phyloP scores from a whole-genome alignment of 2,888 invertebrate genomes.

The Stegophylla sp. region DNA sequence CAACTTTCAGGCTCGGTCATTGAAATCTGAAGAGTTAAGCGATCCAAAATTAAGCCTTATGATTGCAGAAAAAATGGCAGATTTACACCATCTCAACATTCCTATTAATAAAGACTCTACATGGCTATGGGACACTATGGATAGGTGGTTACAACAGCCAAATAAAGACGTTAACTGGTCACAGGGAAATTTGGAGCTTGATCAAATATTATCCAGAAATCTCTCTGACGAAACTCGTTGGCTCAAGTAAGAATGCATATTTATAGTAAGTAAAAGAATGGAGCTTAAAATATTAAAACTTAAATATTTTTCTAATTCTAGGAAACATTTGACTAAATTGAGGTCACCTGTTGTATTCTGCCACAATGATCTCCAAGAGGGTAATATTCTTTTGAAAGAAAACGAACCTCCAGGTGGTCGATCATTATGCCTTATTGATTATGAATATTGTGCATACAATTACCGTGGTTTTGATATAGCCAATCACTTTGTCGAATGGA shows the following conservation, averaged over 20 bases:
- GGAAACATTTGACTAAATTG: conserved; percentile 66
- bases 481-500: conserved; percentile 94
- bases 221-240: conserved; percentile 29
- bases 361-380: conserved; percentile 95
- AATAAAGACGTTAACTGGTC: conserved; percentile 32
- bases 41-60: conserved; percentile 80
- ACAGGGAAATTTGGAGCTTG: conserved; percentile 20
- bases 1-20: conserved; percentile 77
- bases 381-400: conserved; percentile 71
- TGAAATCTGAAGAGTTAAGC: conserved; percentile 81
- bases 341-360: conserved; percentile 87
- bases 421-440: conserved; percentile 83
- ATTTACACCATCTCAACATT: conserved; percentile 90
- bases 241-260: conserved; percentile 42
- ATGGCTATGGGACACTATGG: conserved; percentile 92
- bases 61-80: conserved; percentile 92
- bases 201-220: conserved; percentile 25
- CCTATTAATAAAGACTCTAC: conserved; percentile 95
- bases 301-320: conserved; percentile 62
- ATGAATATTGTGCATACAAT: conserved; percentile 95
- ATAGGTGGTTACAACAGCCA: conserved; percentile 70
- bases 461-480: conserved; percentile 92
- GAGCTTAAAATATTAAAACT: background rate
- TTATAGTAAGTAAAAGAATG: too few species aligned
- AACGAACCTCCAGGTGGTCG: conserved; percentile 65